Conservation (phyloP, 2,888 invertebrate species). For the Philopedon plagiatum region DNA sequence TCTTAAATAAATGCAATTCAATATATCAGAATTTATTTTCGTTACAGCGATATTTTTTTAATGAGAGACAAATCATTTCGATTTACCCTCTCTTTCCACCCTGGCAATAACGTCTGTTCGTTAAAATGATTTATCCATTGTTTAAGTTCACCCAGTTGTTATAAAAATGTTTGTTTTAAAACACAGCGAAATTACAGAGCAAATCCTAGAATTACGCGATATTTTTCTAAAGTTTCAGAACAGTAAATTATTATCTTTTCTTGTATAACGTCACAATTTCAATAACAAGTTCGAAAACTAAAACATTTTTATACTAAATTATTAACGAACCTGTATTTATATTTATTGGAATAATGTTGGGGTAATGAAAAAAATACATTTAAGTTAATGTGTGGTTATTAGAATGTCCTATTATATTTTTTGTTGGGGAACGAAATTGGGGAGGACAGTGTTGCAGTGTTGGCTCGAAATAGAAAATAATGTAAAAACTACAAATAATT, state of each 20-base stretch:
- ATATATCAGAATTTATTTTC: too few relatives aligned
- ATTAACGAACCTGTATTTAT: neutral
- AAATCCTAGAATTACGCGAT: slow-evolving; percentile 1
- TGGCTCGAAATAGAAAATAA: too few relatives aligned
- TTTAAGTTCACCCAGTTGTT: neutral
- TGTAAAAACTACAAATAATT: too few relatives aligned
- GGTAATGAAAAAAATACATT: neutral
- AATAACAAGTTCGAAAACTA: slow-evolving; percentile 3
- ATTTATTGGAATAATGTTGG: slow-evolving; percentile 10
- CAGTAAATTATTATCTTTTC: slow-evolving; percentile 7
- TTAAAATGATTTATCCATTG: slow-evolving; percentile 11
- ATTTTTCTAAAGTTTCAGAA: slow-evolving; percentile 17
- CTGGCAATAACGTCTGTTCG: neutral
- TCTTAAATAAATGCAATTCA: too few relatives aligned
- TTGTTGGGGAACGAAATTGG: too few relatives aligned
- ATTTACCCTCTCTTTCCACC: neutral
- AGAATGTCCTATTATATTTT: neutral
- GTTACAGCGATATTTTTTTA: too few relatives aligned
- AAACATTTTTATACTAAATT: slow-evolving; percentile 9
- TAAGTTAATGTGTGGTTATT: neutral
- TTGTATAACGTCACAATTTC: neutral
- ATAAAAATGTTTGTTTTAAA: slow-evolving; percentile 17
- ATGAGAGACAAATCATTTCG: neutral
- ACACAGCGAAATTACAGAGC: slow-evolving; percentile 8
- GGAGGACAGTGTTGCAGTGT: too few relatives aligned